These are phyloP conservation scores for Crotalus helleri DNA, from an alignment of 2,113 vertebrate species.

Conservation along the genomic window DNA sequence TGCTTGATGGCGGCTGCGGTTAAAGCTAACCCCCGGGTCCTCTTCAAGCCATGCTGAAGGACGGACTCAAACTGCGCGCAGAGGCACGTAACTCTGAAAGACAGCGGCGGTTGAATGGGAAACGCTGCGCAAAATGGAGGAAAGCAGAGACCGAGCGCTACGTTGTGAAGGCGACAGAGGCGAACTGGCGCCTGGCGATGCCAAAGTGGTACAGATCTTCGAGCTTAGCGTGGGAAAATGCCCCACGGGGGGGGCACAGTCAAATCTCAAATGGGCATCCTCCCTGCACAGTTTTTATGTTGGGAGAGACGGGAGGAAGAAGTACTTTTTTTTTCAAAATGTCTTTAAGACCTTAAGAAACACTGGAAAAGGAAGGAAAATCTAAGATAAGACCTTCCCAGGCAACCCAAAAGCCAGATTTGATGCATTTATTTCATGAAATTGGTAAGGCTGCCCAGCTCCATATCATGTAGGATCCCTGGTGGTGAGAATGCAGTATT, in stretches of 20 bases:
- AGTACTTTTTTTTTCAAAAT: background rate
- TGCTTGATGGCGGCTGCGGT: conserved; percentile 95
- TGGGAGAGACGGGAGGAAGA: background rate
- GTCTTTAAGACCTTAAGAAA: background rate
- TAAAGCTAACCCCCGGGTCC: conserved; percentile 86
- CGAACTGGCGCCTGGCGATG: background rate
- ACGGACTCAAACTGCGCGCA: conserved; percentile 96
- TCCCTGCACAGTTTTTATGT: background rate
- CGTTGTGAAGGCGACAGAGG: background rate
- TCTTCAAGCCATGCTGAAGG: conserved; percentile 93
- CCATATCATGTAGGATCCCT: no score
- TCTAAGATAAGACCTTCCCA: background rate
- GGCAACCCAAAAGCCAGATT: no score
- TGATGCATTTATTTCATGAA: background rate
- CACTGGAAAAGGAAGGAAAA: background rate
- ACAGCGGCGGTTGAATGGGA: conserved; percentile 35
- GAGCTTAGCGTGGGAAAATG: no score
- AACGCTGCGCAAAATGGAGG: background rate
- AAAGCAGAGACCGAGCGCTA: background rate
- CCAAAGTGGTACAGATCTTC: background rate
- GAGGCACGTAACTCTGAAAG: conserved; percentile 90
- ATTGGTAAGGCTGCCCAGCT: no score
- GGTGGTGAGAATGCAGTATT: no score
- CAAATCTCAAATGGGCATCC: no score
- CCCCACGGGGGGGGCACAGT: background rate